These are phyloP conservation scores for Phallusia fumigata DNA, from an alignment of 23 tunicate species.

Conservation along the genomic window DNA sequence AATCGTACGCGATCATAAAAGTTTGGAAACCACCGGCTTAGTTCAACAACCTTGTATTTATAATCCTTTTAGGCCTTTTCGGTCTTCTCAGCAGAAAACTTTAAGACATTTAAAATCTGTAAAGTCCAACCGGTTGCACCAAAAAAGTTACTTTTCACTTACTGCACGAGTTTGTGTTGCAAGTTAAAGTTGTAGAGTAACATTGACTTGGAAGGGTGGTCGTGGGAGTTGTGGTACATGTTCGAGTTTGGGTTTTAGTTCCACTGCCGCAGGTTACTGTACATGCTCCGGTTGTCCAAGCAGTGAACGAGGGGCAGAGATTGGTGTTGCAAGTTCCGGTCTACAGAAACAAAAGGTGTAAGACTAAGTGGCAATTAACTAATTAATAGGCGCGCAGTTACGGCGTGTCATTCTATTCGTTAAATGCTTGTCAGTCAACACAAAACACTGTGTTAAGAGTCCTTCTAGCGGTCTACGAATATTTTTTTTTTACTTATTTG, in stretches of 20 bases:
- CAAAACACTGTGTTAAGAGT: no score
- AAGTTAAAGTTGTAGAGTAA: not conserved
- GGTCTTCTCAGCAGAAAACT: no score
- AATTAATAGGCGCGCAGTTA: no score
- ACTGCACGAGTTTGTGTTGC: not conserved
- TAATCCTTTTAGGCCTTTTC: no score
- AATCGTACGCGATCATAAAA: no score
- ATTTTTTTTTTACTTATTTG: no score
- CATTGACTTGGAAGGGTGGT: constrained; percentile 4
- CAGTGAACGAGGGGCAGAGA: constrained; percentile 11
- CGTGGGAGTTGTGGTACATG: constrained; percentile 17
- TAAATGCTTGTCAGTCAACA: not conserved
- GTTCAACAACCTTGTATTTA: no score
- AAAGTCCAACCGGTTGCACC: no score
- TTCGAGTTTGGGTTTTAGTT: constrained; percentile 14
- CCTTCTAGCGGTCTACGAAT: no score
- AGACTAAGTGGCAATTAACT: no score
- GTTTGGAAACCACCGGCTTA: no score
- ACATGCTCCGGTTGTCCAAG: constrained; percentile 6
- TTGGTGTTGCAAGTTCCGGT: constrained; percentile 19
- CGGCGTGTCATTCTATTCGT: not conserved
- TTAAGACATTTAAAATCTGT: not conserved
- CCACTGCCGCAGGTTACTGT: constrained; percentile 19
- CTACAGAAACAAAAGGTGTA: not conserved
- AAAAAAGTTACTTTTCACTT: not conserved